These are phyloP conservation scores for Grantiella picta DNA, from an alignment of 2,113 vertebrate species.

Conservation along the genomic window DNA sequence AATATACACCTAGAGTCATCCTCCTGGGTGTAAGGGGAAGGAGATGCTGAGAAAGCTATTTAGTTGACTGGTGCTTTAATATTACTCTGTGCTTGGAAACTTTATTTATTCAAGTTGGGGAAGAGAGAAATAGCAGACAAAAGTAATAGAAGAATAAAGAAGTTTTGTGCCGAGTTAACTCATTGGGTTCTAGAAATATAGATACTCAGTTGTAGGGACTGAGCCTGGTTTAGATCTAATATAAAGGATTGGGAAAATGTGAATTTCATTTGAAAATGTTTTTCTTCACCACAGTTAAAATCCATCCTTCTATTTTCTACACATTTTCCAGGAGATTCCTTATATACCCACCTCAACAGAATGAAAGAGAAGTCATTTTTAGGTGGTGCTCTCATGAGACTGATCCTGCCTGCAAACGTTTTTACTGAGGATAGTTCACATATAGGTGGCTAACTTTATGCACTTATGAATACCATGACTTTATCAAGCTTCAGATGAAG, in stretches of 20 bases:
- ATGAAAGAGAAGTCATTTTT: not conserved
- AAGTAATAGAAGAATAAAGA: not conserved
- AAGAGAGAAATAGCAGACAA: not conserved
- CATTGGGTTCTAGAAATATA: not conserved
- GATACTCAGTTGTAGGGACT: not conserved
- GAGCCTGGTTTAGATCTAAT: not conserved
- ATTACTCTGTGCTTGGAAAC: not conserved
- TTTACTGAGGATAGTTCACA: not conserved
- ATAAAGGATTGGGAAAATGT: not conserved
- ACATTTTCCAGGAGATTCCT: not conserved
- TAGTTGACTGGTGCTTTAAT: not conserved
- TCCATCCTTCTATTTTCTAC: not conserved
- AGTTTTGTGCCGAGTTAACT: not conserved
- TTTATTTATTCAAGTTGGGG: not conserved
- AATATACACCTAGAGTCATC: conserved; percentile 52
- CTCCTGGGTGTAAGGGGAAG: not conserved
- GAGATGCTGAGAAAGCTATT: not conserved
- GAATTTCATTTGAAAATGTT: not conserved
- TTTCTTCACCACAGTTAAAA: not conserved
- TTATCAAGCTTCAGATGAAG: not conserved
- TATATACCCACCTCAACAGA: not conserved
- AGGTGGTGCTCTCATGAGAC: not conserved
- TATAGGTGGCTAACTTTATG: not conserved
- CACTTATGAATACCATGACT: not conserved
- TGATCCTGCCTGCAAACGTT: not conserved